Evolutionary conservation across 2,888 invertebrate species (phyloP).

Genomic region (Dione vanillae): DNA sequence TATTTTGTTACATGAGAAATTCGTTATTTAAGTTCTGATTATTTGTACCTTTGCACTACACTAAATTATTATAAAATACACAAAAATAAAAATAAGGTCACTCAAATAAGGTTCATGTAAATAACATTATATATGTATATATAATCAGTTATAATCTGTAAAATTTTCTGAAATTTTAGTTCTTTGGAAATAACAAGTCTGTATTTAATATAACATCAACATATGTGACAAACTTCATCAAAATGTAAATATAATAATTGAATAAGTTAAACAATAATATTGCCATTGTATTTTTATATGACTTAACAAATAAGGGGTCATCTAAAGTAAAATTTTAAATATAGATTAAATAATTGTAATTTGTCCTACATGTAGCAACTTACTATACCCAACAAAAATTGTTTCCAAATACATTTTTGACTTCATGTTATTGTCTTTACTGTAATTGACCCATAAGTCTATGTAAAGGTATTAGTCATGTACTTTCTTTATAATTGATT

Average conservation of each 20-base stretch:
- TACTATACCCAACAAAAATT: neutral
- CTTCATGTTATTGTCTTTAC: conserved; percentile 44
- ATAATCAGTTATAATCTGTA: conserved; percentile 3
- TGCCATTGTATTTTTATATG: conserved; percentile 14
- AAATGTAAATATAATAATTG: conserved; percentile 24
- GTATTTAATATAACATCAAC: conserved; percentile 11
- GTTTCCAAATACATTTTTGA: neutral
- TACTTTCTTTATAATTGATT: conserved; percentile 12
- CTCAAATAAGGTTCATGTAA: neutral
- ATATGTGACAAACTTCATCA: conserved; percentile 12
- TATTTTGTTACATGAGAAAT: conserved; percentile 34
- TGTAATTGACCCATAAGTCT: conserved; percentile 42
- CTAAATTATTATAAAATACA: conserved; percentile 26
- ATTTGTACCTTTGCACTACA: conserved; percentile 40
- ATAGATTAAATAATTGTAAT: conserved; percentile 1
- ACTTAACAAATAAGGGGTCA: conserved; percentile 18
- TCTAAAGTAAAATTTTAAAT: conserved; percentile 20
- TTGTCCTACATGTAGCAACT: neutral
- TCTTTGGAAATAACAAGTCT: conserved; percentile 24
- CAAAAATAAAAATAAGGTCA: conserved; percentile 17
- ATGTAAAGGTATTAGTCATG: conserved; percentile 5
- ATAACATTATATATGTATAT: conserved; percentile 2
- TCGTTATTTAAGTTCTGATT: conserved; percentile 40
- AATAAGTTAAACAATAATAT: conserved; percentile 21
- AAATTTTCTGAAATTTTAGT: conserved; percentile 2